Percentiles rank a stretch among this genome's conserved stretches.
These are phyloP conservation scores for Progne subis DNA, from an alignment of 2,113 vertebrate genomes.

Conservation along the genomic window DNA sequence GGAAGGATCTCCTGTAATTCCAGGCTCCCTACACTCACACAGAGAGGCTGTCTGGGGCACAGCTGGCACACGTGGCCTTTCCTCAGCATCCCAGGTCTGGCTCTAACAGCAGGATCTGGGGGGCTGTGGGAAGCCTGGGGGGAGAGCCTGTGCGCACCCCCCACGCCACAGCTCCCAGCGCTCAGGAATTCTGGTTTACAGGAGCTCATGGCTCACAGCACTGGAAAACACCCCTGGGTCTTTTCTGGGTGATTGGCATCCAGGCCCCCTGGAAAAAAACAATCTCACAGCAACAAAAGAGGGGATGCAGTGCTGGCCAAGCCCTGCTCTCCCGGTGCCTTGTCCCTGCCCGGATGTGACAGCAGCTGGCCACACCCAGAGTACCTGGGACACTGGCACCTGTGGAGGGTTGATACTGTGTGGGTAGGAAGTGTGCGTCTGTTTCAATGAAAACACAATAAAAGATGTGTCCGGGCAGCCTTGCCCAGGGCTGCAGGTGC, in stretches of 20 bases:
- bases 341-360: neutral
- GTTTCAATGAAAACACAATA: neutral
- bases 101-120: neutral
- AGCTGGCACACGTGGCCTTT: fast-evolving
- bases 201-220: neutral
- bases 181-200: neutral
- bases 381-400: neutral
- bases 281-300: neutral
- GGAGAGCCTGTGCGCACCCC: neutral
- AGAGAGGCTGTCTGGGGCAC: neutral
- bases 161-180: neutral
- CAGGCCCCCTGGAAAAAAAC: neutral
- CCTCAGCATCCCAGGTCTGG: neutral
- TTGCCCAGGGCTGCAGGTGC: neutral
- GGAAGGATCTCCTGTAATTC: neutral
- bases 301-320: fast-evolving
- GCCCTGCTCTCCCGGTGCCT: neutral
- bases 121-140: neutral
- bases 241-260: neutral
- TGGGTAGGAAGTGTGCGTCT: neutral
- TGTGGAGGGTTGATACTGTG: neutral
- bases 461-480: neutral
- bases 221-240: neutral
- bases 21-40: neutral
- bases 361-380: neutral